phyloP scores from a whole-genome alignment of 2,797 vertebrate genomes.

The Neopelma chrysocephalum region DNA sequence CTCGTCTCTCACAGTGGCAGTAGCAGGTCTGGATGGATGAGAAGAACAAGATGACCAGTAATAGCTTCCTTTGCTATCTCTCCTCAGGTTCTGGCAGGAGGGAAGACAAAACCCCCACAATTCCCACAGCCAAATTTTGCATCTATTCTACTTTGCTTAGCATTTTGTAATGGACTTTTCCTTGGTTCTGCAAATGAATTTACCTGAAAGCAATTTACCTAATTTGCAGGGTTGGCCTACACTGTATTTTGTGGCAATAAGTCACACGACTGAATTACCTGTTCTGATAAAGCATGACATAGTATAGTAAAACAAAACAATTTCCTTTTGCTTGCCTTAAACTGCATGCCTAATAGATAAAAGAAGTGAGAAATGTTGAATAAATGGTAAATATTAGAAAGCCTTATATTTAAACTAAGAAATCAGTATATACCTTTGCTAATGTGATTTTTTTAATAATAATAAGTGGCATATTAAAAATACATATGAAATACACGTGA shows the following conservation, averaged over 20 bases:
- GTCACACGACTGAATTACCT: not conserved
- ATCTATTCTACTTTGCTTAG: not conserved
- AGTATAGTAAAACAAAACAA: not conserved
- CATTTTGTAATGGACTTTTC: not conserved
- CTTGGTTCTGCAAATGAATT: not conserved
- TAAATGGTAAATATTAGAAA: not conserved
- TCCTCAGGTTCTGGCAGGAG: not conserved
- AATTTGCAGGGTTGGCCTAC: not conserved
- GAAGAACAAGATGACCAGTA: not conserved
- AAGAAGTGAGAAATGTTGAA: not conserved
- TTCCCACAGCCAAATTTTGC: not conserved
- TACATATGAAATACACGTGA: not conserved
- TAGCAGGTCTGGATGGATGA: not conserved
- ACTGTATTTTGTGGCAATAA: not conserved
- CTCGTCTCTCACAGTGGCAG: not conserved
- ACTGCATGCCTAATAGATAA: not conserved
- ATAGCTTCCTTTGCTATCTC: not conserved
- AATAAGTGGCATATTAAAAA: not conserved
- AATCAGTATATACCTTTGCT: not conserved
- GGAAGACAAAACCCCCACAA: not conserved
- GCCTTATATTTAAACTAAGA: not conserved
- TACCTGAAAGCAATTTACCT: not conserved
- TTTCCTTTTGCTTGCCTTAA: not conserved
- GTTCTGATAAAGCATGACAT: not conserved
- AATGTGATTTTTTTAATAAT: not conserved